phyloP scores from a whole-genome alignment of 2,797 vertebrate species.

The Xenentodon cancila region DNA sequence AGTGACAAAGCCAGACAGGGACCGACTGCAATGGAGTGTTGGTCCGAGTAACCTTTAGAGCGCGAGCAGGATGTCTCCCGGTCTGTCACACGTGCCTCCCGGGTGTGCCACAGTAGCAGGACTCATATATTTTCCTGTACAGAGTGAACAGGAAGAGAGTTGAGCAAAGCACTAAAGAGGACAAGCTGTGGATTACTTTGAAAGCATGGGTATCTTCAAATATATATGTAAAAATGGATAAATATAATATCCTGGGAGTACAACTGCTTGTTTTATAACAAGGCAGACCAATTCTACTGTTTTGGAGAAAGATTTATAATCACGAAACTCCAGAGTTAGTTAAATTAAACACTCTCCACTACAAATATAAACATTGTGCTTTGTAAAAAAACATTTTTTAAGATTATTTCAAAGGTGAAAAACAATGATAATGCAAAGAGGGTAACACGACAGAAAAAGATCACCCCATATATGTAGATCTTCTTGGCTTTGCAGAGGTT shows the following conservation, averaged over 20 bases:
- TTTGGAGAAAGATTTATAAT: neutral
- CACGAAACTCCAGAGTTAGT: too few species aligned
- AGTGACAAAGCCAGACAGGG: constrained; percentile 77
- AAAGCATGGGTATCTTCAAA: neutral
- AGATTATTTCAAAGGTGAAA: too few species aligned
- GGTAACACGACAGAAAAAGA: too few species aligned
- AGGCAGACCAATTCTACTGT: neutral
- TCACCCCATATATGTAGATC: too few species aligned
- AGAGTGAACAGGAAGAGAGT: constrained; percentile 15
- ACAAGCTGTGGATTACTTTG: neutral
- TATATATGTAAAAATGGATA: neutral
- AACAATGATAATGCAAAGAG: too few species aligned
- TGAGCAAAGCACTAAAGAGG: constrained; percentile 3
- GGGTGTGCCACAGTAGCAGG: constrained; percentile 49
- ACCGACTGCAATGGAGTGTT: constrained; percentile 75
- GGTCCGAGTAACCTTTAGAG: constrained; percentile 79
- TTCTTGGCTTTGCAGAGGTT: too few species aligned
- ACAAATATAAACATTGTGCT: too few species aligned
- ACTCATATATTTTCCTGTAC: constrained; percentile 69
- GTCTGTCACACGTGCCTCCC: constrained; percentile 46
- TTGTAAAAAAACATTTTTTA: too few species aligned
- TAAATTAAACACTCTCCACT: too few species aligned
- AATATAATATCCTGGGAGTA: neutral
- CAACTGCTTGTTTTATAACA: constrained; percentile 1
- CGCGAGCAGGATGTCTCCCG: constrained; percentile 66